phyloP scores from a whole-genome alignment of 2,888 invertebrate species.

The Drosophila acutilabella region DNA sequence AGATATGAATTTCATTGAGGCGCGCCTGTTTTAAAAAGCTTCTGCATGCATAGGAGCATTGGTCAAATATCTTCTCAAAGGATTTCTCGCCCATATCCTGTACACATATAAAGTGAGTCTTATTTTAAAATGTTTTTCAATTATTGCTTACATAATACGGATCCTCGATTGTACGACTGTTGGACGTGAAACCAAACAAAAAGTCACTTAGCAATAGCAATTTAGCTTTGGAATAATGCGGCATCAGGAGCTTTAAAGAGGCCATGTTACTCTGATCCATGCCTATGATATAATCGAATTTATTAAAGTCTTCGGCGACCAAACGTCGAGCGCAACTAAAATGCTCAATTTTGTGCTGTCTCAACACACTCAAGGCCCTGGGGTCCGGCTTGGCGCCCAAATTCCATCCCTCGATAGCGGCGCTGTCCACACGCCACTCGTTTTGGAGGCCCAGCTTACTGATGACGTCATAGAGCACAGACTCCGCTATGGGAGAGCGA shows the following conservation, averaged over 20 bases:
- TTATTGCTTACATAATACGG: slow-evolving; percentile 89
- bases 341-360: slow-evolving; percentile 90
- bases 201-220: slow-evolving; percentile 91
- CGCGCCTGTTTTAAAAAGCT: slow-evolving; percentile 87
- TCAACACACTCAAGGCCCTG: slow-evolving; percentile 89
- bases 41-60: slow-evolving; percentile 88
- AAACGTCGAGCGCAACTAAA: slow-evolving; percentile 91
- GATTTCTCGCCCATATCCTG: slow-evolving; percentile 88
- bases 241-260: slow-evolving; percentile 86
- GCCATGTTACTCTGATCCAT: slow-evolving; percentile 96
- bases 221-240: slow-evolving; percentile 87
- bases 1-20: slow-evolving; percentile 37
- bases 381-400: slow-evolving; percentile 92
- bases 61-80: slow-evolving; percentile 90
- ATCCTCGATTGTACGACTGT: slow-evolving; percentile 91
- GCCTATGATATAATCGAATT: slow-evolving; percentile 95
- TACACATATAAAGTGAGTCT: background rate
- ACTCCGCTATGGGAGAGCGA: slow-evolving; percentile 97
- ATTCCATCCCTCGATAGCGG: slow-evolving; percentile 94
- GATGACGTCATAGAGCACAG: slow-evolving; percentile 91
- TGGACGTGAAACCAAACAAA: slow-evolving; percentile 88
- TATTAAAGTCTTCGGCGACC: slow-evolving; percentile 89
- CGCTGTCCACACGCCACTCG: slow-evolving; percentile 95
- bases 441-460: slow-evolving; percentile 87
- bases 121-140: background rate